Base-by-base conservation (phyloP, 2,888 invertebrate genomes). In the Phalera bucephala region DNA sequence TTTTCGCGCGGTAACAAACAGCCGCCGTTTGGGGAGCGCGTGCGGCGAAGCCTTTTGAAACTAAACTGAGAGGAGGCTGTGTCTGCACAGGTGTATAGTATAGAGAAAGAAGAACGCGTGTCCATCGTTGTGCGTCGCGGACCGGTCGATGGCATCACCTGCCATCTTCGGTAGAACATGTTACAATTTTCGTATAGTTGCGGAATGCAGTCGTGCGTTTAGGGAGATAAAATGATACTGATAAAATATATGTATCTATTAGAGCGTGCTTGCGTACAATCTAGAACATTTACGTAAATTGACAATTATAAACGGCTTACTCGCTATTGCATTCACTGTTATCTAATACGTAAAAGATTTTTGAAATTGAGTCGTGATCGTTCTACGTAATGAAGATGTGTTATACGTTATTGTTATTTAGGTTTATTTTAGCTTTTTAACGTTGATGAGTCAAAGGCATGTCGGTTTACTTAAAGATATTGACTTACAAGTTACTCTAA, bases 31-130 rank as follows among this genome's bases (percentile, higher is more conserved):
- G 63, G 56, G 60, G 52, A 65, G 69, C 80, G 74, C 80, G 79
- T 78, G 73, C 82, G 74, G 58, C 74, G 62, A 72, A 71, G 80
- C 68, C 75, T 79, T 78, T 76, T 66, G 64, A 69, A 72, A 69
- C 65, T 74, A 61, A 60, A 82, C 80, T 80, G 73, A 72, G 68
- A 21, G 51, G 57, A 70, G 65, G 64, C 61, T 71, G 76, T 59
- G 62, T 28, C 36, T 30, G 59, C 68, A 71, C 71, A 73, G 64
- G 72, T 75, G 72, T 40, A 17, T 17, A 48, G 52, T 64, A 37
- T 62, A 61, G 62, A 69, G 73, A 72, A 72, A 79, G 68, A 74
- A 54, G 59, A 48, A 49, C 55, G 52, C 50, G 45, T 48, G 55
- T 36, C 51, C 61, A 56, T 32, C 37, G 45, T 46, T 40, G 31